Conservation (phyloP, 2,888 invertebrate species). For the Diplazon laetatorius region DNA sequence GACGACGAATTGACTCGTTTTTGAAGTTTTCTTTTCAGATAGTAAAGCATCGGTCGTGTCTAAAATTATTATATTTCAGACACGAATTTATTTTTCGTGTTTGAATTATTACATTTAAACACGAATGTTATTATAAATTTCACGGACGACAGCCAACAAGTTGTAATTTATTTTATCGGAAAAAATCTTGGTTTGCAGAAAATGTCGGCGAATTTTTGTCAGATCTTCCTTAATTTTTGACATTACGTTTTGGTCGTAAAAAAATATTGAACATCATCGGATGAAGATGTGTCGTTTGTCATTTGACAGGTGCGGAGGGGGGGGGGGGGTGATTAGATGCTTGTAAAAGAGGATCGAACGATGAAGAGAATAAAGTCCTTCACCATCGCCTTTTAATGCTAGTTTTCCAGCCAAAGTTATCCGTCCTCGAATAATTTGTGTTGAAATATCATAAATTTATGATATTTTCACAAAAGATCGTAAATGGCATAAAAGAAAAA, state of each 20-base stretch:
- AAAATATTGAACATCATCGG: not conserved
- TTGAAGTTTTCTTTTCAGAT: not conserved
- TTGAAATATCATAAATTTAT: too few species aligned
- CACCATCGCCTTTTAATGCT: slow-evolving; percentile 18
- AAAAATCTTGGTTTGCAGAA: not conserved
- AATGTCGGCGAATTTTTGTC: not conserved
- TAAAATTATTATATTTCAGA: too few species aligned
- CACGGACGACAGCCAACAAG: too few species aligned
- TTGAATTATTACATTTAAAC: too few species aligned
- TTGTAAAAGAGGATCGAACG: not conserved
- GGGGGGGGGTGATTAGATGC: not conserved
- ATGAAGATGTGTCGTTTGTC: not conserved
- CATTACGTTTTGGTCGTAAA: not conserved
- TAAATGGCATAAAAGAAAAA: too few species aligned
- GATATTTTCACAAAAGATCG: too few species aligned
- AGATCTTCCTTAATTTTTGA: too few species aligned
- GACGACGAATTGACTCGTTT: not conserved
- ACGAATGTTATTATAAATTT: too few species aligned
- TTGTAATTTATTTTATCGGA: not conserved
- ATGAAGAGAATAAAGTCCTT: slow-evolving; percentile 2
- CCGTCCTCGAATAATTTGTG: slow-evolving; percentile 19
- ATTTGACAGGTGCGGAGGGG: not conserved
- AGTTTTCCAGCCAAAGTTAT: slow-evolving; percentile 31
- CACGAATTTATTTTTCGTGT: too few species aligned
- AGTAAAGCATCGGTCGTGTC: too few species aligned